Evolutionary conservation across 1,140 invertebrate species (phyloP), one percentile per base, ranked within the genome.

Genomic region (Philopotamus ludificatus): DNA sequence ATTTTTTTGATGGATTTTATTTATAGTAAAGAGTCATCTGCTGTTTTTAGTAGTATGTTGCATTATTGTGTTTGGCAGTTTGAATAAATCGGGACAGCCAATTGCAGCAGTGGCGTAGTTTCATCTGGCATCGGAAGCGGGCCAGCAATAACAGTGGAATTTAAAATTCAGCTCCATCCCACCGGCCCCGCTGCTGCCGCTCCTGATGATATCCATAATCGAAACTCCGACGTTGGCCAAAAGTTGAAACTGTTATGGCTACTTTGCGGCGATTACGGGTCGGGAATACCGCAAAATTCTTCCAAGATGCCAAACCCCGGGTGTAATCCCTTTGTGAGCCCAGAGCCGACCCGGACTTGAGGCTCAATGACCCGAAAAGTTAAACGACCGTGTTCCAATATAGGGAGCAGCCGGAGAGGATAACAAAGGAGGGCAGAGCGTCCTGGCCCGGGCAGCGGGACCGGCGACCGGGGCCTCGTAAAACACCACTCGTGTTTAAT

Each of bases 161-260:
- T 53, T 53, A 53, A 53, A 53, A 53, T 53, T 53, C 22, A 53
- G 50, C 23, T 53, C 50, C 4, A 25, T 9, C 50, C 28, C 28
- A n/a, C n/a, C 22, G 28, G 50, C 23, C 28, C 50, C 4, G 50
- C n/a, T 25, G 4, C 28, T 34, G 28, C 28, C 28, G 12, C 28
- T 34, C 28, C 12, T n/a, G 23, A 26, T 22, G 23, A 53, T 53
- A 53, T 53, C 18, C 50, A 53, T 53, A 53, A 53, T 53, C 50
- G 50, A 53, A 53, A 34, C 4, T 21, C 20, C 50, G 50, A 15
- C 49, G 10, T 16, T 7, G 50, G 50, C 50, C 50, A 21, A 26
- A 53, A 25, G 50, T 53, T 23, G 22, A 53, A 20, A 15, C 50
- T 3, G 50, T 53, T 53, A 53, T 26, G 22, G 50, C 50, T n/a